Base-by-base conservation (phyloP, 2,797 vertebrate genomes). In the Graptemys geographica region DNA sequence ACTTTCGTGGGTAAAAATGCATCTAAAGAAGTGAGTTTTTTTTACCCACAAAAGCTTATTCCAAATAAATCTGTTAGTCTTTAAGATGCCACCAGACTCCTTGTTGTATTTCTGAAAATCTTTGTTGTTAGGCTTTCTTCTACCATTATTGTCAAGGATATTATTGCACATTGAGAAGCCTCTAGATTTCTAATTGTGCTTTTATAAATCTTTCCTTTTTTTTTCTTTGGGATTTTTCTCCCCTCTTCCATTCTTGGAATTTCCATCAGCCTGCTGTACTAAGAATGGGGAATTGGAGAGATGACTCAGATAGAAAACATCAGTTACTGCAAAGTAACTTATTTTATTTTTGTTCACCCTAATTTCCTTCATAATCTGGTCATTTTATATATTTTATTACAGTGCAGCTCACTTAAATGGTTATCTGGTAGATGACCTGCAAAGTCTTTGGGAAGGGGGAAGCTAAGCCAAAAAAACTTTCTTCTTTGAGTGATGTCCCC, bases 251-350 rank as follows among this genome's bases (percentile, higher is more conserved):
- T 8, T 74, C 56, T 92, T 3, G 0, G 8, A 21, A 65, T 84
- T 83, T 72, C 10, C 3, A 12, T 56, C 3, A 53, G 4, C 1
- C 2, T 76, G 10, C 8, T 80, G 2, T 84, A n/a, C 8, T 53
- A 5, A 57, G 9, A 81, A 11, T 62, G 25, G 11, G 5, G n/a
- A 79, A 55, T 72, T 85, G 72, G 86, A 88, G 51, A 37, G 86
- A 87, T 8, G 79, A 10, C 25, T 47, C 15, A 1, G 13, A 16
- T 90, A 53, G 53, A 59, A 90, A 83, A n/a, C 3, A 28, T 8
- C 81, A 80, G 3, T 84, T 92, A 95, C 41, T 81, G 4, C 11
- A 84, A 87, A 88, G 1, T 52, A 62, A 93, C 53, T 18, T 55
- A 8, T 83, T 94, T 56, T 74, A 53, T 23, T 69, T 92, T 5